These are phyloP conservation scores for Tachuris rubrigastra DNA, from an alignment of 2,113 vertebrate genomes.

Conservation along the genomic window DNA sequence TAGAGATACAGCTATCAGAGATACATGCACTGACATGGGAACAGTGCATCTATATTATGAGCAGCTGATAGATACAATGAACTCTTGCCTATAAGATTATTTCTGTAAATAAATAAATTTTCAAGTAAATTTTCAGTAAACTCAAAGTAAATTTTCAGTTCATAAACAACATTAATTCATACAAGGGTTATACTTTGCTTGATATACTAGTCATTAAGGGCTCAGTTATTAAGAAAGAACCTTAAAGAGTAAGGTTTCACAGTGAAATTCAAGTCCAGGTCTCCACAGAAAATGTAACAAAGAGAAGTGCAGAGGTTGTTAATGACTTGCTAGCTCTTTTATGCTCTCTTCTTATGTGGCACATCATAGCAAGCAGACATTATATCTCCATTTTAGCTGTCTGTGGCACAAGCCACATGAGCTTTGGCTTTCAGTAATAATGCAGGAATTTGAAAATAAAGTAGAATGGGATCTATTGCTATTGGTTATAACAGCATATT, in stretches of 20 bases:
- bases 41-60: not conserved
- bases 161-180: not conserved
- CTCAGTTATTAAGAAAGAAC: not conserved
- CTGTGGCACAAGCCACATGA: not conserved
- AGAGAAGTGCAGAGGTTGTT: not conserved
- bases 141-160: not conserved
- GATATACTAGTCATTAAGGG: not conserved
- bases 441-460: not conserved
- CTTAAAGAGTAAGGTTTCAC: not conserved
- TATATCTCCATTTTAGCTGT: not conserved
- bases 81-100: not conserved
- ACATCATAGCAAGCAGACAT: not conserved
- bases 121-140: no score
- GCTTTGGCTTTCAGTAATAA: not conserved
- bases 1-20: not conserved
- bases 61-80: not conserved
- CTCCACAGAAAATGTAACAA: not conserved
- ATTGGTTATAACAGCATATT: not conserved
- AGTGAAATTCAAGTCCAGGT: not conserved
- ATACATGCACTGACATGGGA: not conserved
- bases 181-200: not conserved
- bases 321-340: not conserved
- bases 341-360: not conserved
- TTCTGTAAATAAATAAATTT: not conserved
- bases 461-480: not conserved